Percentiles rank a stretch among this genome's conserved stretches.
These are phyloP conservation scores for Ooceraea biroi DNA, from an alignment of 1,140 invertebrate species.

Conservation along the genomic window DNA sequence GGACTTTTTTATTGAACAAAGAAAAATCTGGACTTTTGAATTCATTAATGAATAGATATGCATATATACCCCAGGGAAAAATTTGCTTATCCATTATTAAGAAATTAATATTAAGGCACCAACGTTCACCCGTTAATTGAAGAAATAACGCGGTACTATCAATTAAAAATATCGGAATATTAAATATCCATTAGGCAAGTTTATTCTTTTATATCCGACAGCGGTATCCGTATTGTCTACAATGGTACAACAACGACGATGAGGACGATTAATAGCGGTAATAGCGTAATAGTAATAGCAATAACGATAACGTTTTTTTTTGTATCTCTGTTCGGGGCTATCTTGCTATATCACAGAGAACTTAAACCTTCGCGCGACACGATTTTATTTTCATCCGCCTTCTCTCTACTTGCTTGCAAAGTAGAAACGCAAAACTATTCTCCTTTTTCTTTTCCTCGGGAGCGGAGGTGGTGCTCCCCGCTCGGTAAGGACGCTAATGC, in stretches of 20 bases:
- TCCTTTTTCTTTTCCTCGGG: not conserved
- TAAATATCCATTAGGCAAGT: conserved; percentile 75
- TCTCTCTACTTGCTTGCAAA: conserved; percentile 55
- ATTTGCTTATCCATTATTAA: not conserved
- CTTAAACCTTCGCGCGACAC: conserved; percentile 71
- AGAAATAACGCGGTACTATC: not conserved
- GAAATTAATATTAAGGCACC: not conserved
- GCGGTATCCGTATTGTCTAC: conserved; percentile 70
- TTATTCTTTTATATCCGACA: conserved; percentile 77
- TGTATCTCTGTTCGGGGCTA: conserved; percentile 80
- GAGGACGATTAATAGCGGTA: conserved; percentile 69
- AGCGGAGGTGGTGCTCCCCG: conserved; percentile 7
- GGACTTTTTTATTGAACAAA: conserved; percentile 25
- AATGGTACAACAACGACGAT: conserved; percentile 75
- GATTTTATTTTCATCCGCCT: not conserved
- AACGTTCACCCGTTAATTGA: not conserved
- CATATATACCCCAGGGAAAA: not conserved
- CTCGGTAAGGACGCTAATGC: conserved; percentile 72
- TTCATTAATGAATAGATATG: not conserved
- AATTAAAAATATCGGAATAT: conserved; percentile 24
- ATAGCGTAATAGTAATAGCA: conserved; percentile 68
- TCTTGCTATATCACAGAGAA: conserved; percentile 83
- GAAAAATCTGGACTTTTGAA: too few species aligned
- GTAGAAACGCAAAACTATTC: conserved; percentile 47
- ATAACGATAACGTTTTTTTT: conserved; percentile 74